These are phyloP conservation scores for Cataglyphis cursor DNA, from an alignment of 2,888 invertebrate species.

Conservation along the genomic window DNA sequence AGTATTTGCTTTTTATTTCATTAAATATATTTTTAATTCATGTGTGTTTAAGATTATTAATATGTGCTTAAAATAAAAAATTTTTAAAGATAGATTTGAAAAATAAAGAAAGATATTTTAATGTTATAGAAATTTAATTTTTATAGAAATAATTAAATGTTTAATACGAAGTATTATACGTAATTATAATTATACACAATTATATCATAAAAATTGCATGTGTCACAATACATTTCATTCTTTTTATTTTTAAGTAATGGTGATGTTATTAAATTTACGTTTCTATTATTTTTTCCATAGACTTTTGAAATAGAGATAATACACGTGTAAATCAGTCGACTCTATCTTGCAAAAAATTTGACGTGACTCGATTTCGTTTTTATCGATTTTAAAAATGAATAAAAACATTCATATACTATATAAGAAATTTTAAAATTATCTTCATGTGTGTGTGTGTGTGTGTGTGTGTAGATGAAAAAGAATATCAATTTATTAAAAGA, in stretches of 20 bases:
- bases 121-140: neutral
- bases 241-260: neutral
- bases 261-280: constrained; percentile 10
- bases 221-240: neutral
- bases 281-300: neutral
- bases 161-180: neutral
- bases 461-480: neutral
- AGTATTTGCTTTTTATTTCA: neutral
- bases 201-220: constrained; percentile 7
- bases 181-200: neutral
- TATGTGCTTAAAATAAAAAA: neutral
- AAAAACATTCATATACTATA: neutral
- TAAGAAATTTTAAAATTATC: constrained; percentile 6
- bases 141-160: constrained; percentile 10
- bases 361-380: constrained; percentile 9
- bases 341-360: neutral
- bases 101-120: neutral
- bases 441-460: neutral
- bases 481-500: neutral
- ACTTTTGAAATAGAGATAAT: neutral
- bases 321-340: neutral
- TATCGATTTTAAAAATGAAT: constrained; percentile 29
- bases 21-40: neutral
- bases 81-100: neutral
- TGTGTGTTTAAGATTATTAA: neutral